Base-by-base conservation (phyloP, 2,888 invertebrate species). In the Harpalus rubripes region DNA sequence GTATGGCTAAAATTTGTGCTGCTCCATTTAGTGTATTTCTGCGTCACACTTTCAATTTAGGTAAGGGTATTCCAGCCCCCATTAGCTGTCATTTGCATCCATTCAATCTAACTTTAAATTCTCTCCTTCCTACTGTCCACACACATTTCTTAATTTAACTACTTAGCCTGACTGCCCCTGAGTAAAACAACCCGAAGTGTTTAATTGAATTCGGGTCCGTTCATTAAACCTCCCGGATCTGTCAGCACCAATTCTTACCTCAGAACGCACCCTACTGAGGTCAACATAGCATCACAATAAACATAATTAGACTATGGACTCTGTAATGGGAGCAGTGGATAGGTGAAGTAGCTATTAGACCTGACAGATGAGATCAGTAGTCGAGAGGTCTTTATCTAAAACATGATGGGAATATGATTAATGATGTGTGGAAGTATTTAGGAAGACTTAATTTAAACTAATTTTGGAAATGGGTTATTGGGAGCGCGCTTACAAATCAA, bases 141-240 rank as follows among this genome's bases (percentile, higher is more conserved):
- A 52, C 44, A 52, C 44, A 52, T 52, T 52, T 52, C 44, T 52
- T 52, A 52, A 52, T 52, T 52, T 52, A 52, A 52, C 44, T 52
- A 52, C 44, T 52, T 52, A 52, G 10, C 44, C 5, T 32, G 32
- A 32, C 32, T 52, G 44, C 44, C 44, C 44, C 44, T 12, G 44
- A 52, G 44, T 52, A 52, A 52, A 52, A 52, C 10, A 52, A 12
- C 10, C 44, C 44, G 44, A 52, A 10, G 44, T 52, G 44, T 52
- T 52, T 52, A 52, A 52, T 52, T 52, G 44, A 52, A 52, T 52
- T 52, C 44, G 44, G 44, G 44, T 52, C 44, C 10, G 44, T 52
- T 52, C 44, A 52, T 52, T 52, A 52, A 52, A 52, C 10, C 44
- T 52, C 44, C 44, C 44, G 44, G 44, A 52, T 12, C 44, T 52